Base-by-base conservation (phyloP, 2,113 vertebrate species). In the Macroglossus sobrinus region DNA sequence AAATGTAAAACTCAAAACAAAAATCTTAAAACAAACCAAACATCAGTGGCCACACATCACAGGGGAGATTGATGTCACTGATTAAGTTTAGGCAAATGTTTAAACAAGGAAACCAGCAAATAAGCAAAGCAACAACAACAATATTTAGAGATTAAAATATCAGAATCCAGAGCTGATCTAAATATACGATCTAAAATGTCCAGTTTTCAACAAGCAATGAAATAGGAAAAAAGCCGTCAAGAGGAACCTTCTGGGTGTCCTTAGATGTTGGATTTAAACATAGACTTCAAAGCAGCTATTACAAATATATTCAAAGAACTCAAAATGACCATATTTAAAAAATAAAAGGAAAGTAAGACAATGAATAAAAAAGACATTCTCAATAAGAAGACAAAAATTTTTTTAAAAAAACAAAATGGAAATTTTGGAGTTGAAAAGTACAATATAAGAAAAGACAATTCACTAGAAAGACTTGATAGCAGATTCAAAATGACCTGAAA, bases 211-310 rank as follows among this genome's bases (percentile, higher is more conserved):
- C 9, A 90, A 89, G 79, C 72, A 66, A 95, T 40, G 22, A 95
- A 61, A 68, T 47, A 47, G 71, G 40, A 13, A 19, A 90, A 64
- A 87, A 66, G 4, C 6, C 71, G 13, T 40, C 9, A 72, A 80
- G 11, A 95, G 43, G n/a, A 90, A 96, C 33, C 22, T 28, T 61
- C 24, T 66, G 38, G 45, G 19, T 28, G 14, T 75, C 38, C 40
- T 16, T 16, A 86, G 40, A 61, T 19, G 14, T 7, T 91, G 24
- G 18, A 59, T 78, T 85, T 53, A 43, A 81, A 80, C 11, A 69
- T 47, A 76, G 22, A 63, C 75, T 76, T 84, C 61, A 92, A 93
- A 89, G n/a, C 35, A 95, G 45, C 24, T 91, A 76, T 22, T 89
- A 82, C 7, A 71, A 64, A 90, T 35, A 55, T 19, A 5, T 30